A percentile compares a stretch with the other conserved stretches of the same genome.
Conservation (phyloP, 2,888 invertebrate genomes). For the Hydriomena furcata region DNA sequence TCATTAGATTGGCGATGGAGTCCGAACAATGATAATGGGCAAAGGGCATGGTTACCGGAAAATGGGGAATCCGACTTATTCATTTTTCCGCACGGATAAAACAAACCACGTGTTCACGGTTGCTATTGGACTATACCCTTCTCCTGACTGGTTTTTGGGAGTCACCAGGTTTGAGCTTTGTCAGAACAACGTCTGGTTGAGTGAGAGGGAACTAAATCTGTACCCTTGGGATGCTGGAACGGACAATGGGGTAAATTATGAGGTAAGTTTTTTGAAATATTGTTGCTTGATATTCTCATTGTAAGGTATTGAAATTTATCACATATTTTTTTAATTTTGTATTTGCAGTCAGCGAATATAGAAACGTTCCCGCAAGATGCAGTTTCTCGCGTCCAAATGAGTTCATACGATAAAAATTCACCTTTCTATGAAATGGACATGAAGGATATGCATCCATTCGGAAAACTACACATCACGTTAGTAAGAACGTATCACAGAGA, state of each 20-base stretch:
- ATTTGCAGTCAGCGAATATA: constrained; percentile 63
- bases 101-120: constrained; percentile 63
- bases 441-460: constrained; percentile 71
- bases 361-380: constrained; percentile 69
- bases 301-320: no score
- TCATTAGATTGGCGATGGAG: constrained; percentile 66
- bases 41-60: constrained; percentile 72
- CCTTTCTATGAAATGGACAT: constrained; percentile 71
- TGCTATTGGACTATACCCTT: constrained; percentile 61
- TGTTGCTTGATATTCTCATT: no score
- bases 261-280: constrained; percentile 66
- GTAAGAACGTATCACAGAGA: constrained; percentile 64
- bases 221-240: constrained; percentile 99
- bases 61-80: constrained; percentile 64
- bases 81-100: constrained; percentile 67
- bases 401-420: constrained; percentile 69
- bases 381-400: constrained; percentile 64
- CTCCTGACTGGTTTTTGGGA: constrained; percentile 99
- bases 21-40: constrained; percentile 71
- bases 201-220: constrained; percentile 91
- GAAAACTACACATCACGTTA: constrained; percentile 61
- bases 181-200: constrained; percentile 93
- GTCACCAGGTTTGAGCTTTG: constrained; percentile 95
- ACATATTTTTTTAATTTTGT: neutral
- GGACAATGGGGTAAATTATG: constrained; percentile 95